Evolutionary conservation across 1,140 invertebrate genomes (phyloP), one percentile per base, ranked within the genome.

Genomic region (Pseudomyrmex sp.): DNA sequence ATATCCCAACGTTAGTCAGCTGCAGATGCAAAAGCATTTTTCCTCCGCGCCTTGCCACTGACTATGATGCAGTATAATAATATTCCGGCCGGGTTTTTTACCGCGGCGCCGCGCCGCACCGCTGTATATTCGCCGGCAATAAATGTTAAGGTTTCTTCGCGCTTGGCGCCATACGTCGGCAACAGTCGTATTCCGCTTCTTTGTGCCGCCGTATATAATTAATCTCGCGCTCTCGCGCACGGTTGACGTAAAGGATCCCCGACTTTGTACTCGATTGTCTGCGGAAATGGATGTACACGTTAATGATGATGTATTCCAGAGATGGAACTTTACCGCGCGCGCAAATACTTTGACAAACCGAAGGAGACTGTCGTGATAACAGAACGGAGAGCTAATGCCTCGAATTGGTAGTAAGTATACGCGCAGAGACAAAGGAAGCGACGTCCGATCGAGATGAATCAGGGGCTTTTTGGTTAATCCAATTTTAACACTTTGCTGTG

Each of bases 1-100:
- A 88, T 84, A 82, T 82, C 79, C 72, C 75, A 59, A 75, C 84
- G 80, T 79, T 84, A 88, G 88, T 89, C 88, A 89, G 69, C 84
- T 62, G 87, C 88, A 89, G 88, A 88, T 89, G 88, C 87, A 89
- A 89, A 80, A 89, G 88, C 80, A 89, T 89, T 89, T 89, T 89
- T 89, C 35, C 88, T 89, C 74, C 44, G 61, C 65, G 70, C 54
- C 87, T 89, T 89, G 88, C 88, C 13, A 66, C 52, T 89, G 88
- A 89, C 88, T 89, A 80, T 89, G 88, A 89, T 86, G 84, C 88
- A 89, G 87, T 88, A 86, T 88, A 88, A 89, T 89, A 88, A 89
- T 89, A 89, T 89, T 89, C 88, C 77, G 18, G 4, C n/a, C 59
- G 61, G 59, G 9, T 72, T 73, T 86, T 88, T 70, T 69, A 8